Percentiles rank a stretch among this genome's conserved stretches.
Evolutionary conservation across 2,797 vertebrate species (phyloP).

Genomic region (Chelon auratus): DNA sequence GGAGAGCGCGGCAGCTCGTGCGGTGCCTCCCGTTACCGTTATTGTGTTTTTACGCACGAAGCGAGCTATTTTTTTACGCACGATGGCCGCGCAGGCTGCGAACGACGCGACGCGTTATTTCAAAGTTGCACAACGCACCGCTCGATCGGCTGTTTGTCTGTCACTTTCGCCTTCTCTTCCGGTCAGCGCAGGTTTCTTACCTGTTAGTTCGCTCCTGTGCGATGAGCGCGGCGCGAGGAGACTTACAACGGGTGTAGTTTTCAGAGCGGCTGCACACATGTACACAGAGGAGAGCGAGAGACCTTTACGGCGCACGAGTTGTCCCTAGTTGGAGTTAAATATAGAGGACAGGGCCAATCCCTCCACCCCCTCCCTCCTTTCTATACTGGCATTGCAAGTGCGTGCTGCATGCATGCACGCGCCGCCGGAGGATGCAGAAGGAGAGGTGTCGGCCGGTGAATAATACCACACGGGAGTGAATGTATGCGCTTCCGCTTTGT

Average conservation of each 20-base stretch:
- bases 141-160: background rate
- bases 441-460: background rate
- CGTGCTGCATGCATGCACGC: conserved; percentile 50
- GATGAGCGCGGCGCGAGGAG: background rate
- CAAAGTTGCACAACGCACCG: background rate
- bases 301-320: conserved; percentile 2
- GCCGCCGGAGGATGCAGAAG: conserved; percentile 37
- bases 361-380: conserved; percentile 28
- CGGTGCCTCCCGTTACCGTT: background rate
- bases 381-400: conserved; percentile 55
- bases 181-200: conserved; percentile 31
- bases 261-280: background rate
- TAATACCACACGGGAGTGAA: background rate
- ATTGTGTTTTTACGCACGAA: conserved; percentile 34
- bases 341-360: conserved; percentile 62
- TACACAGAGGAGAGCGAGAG: background rate
- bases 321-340: conserved; percentile 67
- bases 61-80: conserved; percentile 46
- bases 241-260: background rate
- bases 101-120: fast-evolving
- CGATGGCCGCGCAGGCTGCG: no score
- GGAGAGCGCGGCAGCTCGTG: background rate
- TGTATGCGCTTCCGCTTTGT: background rate
- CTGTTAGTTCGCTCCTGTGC: conserved; percentile 18
- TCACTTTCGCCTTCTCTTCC: background rate